phyloP scores from a whole-genome alignment of 1,140 invertebrate genomes.

The Capitella teleta region DNA sequence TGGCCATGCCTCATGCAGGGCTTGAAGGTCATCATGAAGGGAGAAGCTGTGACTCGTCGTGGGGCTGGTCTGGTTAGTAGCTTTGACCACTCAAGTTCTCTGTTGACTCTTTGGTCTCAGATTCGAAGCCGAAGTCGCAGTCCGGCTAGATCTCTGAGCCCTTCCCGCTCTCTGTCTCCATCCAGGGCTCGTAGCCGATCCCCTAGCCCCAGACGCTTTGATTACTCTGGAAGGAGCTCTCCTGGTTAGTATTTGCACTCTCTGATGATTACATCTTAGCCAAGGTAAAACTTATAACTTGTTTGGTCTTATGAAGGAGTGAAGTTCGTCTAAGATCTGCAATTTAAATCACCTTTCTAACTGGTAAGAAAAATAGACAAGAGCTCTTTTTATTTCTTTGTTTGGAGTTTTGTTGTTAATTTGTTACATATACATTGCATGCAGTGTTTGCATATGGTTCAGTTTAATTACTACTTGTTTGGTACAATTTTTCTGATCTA shows the following conservation, averaged over 20 bases:
- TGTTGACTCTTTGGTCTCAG: background rate
- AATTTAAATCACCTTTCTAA: background rate
- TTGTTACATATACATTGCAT: background rate
- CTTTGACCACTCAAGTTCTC: background rate
- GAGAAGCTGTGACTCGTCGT: slow-evolving; percentile 28
- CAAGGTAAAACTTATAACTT: background rate
- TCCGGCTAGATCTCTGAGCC: background rate
- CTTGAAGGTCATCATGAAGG: slow-evolving; percentile 28
- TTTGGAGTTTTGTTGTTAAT: background rate
- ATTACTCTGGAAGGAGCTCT: background rate
- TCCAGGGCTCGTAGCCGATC: slow-evolving; percentile 1
- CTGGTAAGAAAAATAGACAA: background rate
- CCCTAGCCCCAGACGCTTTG: slow-evolving; percentile 3
- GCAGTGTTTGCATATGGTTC: too few species aligned
- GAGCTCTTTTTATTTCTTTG: background rate
- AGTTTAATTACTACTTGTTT: too few species aligned
- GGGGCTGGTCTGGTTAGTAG: slow-evolving; percentile 3
- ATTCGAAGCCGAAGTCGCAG: background rate
- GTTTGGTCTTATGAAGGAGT: background rate
- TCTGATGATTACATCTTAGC: background rate
- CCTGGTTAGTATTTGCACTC: slow-evolving; percentile 1
- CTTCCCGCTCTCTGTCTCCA: background rate
- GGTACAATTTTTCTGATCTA: too few species aligned
- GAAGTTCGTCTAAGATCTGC: background rate
- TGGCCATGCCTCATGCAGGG: slow-evolving; percentile 39